Percentiles rank a stretch among this genome's conserved stretches.
Conservation (phyloP, 2,113 vertebrate species). For the Galemys pyrenaicus region DNA sequence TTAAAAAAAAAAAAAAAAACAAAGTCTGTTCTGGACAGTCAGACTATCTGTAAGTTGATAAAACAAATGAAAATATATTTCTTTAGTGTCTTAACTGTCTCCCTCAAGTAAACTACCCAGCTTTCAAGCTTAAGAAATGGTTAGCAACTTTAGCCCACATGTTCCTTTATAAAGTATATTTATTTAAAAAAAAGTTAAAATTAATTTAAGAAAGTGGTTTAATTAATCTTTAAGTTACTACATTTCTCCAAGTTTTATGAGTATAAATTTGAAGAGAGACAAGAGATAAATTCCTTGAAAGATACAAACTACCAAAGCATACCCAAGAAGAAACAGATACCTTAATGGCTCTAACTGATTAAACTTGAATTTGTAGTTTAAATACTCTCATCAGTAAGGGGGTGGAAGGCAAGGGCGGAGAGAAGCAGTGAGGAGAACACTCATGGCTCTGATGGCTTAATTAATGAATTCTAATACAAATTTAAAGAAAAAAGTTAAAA, state of each 20-base stretch:
- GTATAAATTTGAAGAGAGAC: constrained; percentile 32
- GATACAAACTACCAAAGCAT: constrained; percentile 16
- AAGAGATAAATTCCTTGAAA: constrained; percentile 17
- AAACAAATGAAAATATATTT: constrained; percentile 50
- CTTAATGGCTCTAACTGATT: not conserved
- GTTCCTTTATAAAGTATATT: constrained; percentile 36
- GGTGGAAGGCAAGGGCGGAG: not conserved
- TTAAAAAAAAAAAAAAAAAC: too few species aligned
- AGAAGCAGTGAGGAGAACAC: not conserved
- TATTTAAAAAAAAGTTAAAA: too few species aligned
- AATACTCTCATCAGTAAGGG: not conserved
- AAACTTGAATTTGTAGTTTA: not conserved
- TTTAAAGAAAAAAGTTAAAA: not conserved
- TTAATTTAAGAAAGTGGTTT: not conserved
- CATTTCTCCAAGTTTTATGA: not conserved
- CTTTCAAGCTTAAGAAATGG: not conserved
- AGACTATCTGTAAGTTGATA: not conserved
- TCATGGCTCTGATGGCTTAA: not conserved
- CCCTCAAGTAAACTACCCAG: not conserved
- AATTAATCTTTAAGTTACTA: not conserved
- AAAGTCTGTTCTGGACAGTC: not conserved
- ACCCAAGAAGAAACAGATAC: constrained; percentile 16
- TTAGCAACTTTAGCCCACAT: not conserved
- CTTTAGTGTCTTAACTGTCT: not conserved
- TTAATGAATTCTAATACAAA: not conserved